Evolutionary conservation across 2,113 vertebrate species (phyloP), one percentile per base, ranked within the genome.

Genomic region (Ancistrus triradiatus): DNA sequence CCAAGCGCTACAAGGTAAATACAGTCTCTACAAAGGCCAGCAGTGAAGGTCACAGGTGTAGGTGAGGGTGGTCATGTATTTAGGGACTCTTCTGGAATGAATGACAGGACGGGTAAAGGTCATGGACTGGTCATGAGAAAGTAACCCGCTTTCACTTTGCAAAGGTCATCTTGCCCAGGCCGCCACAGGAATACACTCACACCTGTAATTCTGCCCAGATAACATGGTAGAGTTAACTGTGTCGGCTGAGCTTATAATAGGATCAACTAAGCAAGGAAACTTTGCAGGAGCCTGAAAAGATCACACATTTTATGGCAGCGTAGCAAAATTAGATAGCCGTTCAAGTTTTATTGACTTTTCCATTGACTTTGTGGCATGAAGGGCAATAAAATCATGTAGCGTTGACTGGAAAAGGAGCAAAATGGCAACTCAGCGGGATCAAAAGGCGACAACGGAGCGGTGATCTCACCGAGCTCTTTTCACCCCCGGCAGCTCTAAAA

Each of bases 331-430:
- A 72, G 44, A 77, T 58, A 59, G 42, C 59, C 57, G 63, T 59
- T 73, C 55, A 75, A 37, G 63, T 57, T 66, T 49, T 70, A 74
- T 80, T 58, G 69, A 73, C 69, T 53, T 74, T 74, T 73, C 27
- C 33, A 65, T 71, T 70, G 69, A 70, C 63, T 74, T 60, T 69
- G 19, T 50, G 50, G 63, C 46, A 51, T 51, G 51, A 59, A 69
- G 64, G 57, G 17, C 69, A 68, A 62, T 50, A 43, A 59, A 70
- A 71, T 66, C 57, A 8, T 74, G 67, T 59, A 31, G 62, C 59
- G 58, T 63, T 33, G 63, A 74, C 53, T 71, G 43, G 28, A 56
- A 61, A 59, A 59, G 62, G 53, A 60, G 55, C 56, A 48, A 74
- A 65, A 53, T 6, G 18, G 13, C 27, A 35, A 59, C 43, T 28